A percentile compares a stretch with the other conserved stretches of the same genome.
These are phyloP conservation scores for Hemiscyllium ocellatum DNA, from an alignment of 2,113 vertebrate genomes.

Conservation along the genomic window DNA sequence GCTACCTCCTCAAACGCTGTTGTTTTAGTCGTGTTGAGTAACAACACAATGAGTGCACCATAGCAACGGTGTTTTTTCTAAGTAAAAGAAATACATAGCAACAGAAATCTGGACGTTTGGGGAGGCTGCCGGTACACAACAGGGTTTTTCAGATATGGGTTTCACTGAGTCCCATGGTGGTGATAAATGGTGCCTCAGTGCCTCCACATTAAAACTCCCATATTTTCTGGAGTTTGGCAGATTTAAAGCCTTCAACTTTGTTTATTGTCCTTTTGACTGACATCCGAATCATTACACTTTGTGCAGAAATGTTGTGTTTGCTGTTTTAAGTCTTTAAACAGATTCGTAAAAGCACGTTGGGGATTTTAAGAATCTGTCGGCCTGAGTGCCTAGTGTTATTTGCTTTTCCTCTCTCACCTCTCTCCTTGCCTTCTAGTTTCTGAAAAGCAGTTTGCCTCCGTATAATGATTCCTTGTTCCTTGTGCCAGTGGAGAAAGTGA, in stretches of 20 bases:
- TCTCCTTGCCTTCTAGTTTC: neutral
- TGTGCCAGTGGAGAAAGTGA: neutral
- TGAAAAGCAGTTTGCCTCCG: neutral
- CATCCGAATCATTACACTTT: neutral
- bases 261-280: constrained; percentile 15
- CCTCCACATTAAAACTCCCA: neutral
- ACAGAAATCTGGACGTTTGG: neutral
- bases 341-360: constrained; percentile 25
- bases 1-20: neutral
- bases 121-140: neutral
- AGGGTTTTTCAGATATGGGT: neutral
- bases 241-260: constrained; percentile 5
- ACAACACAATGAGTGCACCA: neutral
- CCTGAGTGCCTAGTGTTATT: neutral
- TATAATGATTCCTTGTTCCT: constrained; percentile 28
- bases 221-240: constrained; percentile 22
- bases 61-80: neutral
- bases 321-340: constrained; percentile 34
- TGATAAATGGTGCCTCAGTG: neutral
- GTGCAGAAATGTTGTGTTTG: constrained; percentile 30
- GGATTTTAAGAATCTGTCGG: constrained; percentile 33
- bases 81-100: neutral
- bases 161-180: neutral
- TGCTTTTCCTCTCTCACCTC: neutral
- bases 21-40: neutral